Conservation (phyloP, 1,140 invertebrate genomes). For the Bathynomus jamesi region DNA sequence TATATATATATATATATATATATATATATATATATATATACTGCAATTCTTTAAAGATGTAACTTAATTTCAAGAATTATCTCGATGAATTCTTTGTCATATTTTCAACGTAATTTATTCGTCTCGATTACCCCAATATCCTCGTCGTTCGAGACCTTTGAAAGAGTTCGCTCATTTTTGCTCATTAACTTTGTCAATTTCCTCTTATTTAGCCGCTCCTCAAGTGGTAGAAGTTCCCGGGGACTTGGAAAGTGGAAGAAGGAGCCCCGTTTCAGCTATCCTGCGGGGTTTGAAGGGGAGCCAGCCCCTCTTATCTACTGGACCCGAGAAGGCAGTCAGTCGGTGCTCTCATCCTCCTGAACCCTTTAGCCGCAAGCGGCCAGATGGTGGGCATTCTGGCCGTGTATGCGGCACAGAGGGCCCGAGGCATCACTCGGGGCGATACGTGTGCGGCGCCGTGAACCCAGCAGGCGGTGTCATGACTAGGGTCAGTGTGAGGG, state of each 20-base stretch:
- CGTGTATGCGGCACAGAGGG: constrained; percentile 6
- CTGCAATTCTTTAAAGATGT: too few species aligned
- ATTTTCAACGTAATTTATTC: too few species aligned
- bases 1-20: too few species aligned
- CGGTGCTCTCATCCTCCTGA: constrained; percentile 19
- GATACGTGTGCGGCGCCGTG: constrained; percentile 31
- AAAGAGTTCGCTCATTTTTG: too few species aligned
- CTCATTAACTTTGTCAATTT: too few species aligned
- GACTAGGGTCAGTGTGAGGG: constrained; percentile 25
- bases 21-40: too few species aligned
- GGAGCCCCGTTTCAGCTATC: constrained; percentile 58
- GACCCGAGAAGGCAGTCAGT: constrained; percentile 53
- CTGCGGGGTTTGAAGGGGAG: constrained; percentile 58
- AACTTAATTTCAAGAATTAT: too few species aligned
- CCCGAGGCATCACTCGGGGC: constrained; percentile 20
- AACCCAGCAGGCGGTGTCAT: constrained; percentile 34
- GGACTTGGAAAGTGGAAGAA: constrained; percentile 57
- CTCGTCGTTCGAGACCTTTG: too few species aligned
- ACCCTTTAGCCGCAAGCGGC: constrained; percentile 4
- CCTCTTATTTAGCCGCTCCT: constrained; percentile 53
- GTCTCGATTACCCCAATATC: too few species aligned
- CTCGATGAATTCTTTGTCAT: too few species aligned
- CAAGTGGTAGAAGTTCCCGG: constrained; percentile 55
- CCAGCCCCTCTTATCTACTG: constrained; percentile 65
- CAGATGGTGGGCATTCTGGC: neutral